A percentile compares a stretch with the other conserved stretches of the same genome.
Conservation (phyloP, 2,797 vertebrate species). For the Acomys russatus region DNA sequence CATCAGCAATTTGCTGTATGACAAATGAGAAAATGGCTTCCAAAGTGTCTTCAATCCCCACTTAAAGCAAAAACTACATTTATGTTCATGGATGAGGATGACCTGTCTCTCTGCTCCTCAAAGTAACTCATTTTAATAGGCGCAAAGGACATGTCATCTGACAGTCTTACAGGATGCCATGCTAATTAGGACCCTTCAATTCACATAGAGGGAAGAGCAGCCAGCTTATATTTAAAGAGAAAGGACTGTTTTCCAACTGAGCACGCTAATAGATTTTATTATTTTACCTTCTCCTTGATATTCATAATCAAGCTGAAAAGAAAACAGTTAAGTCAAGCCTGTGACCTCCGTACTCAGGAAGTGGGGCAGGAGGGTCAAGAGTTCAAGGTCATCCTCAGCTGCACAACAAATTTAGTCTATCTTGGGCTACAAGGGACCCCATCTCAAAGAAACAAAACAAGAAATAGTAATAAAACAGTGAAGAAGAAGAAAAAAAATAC, state of each 20-base stretch:
- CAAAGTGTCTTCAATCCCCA: neutral
- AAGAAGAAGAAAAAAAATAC: too few species aligned
- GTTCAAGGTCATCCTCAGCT: neutral
- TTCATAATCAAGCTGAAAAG: constrained; percentile 34
- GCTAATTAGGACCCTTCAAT: neutral
- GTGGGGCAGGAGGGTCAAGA: neutral
- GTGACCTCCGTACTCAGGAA: neutral
- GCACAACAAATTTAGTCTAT: neutral
- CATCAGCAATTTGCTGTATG: neutral
- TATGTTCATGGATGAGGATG: neutral
- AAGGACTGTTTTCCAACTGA: neutral
- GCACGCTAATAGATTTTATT: neutral
- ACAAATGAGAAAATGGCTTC: neutral
- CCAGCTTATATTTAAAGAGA: neutral
- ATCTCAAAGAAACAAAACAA: neutral
- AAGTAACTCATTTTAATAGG: constrained; percentile 43
- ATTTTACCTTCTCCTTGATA: constrained; percentile 19
- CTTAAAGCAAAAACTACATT: constrained; percentile 17
- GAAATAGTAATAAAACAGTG: neutral
- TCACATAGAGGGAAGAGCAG: neutral
- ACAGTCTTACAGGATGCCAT: neutral
- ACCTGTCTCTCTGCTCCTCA: neutral
- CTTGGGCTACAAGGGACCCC: neutral
- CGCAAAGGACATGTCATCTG: constrained; percentile 27
- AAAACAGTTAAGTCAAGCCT: neutral